Conservation (phyloP, 2,888 invertebrate genomes). For the Tromatobia lineatoria region DNA sequence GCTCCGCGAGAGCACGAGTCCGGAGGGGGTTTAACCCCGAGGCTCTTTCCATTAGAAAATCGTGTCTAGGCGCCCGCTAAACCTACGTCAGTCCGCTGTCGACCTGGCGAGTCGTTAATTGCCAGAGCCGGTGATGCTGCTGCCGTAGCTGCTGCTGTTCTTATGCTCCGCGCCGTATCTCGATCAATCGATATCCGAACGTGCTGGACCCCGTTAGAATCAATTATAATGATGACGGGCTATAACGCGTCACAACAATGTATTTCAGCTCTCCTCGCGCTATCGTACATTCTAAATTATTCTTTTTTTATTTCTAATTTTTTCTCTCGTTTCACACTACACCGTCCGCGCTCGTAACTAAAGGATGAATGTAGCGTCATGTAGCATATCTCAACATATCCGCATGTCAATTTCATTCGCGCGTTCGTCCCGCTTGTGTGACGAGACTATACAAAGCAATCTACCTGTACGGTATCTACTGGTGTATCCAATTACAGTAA, state of each 20-base stretch:
- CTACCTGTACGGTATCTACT: slow-evolving; percentile 10
- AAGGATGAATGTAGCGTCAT: not conserved
- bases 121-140: slow-evolving; percentile 10
- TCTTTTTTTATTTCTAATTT: slow-evolving; percentile 1
- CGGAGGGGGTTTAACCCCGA: slow-evolving; percentile 49
- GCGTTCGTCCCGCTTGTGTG: not conserved
- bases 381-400: slow-evolving; percentile 9
- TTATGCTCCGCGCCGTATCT: slow-evolving; percentile 73
- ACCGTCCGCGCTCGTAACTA: not conserved
- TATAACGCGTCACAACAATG: slow-evolving; percentile 72
- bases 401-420: slow-evolving; percentile 8
- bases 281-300: not conserved
- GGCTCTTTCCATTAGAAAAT: slow-evolving; percentile 66
- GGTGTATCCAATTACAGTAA: slow-evolving; percentile 16
- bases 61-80: slow-evolving; percentile 61
- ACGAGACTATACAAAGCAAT: not conserved
- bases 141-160: not conserved
- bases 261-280: not conserved
- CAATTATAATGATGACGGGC: slow-evolving; percentile 82
- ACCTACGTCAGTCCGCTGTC: slow-evolving; percentile 66
- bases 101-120: slow-evolving; percentile 62
- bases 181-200: slow-evolving; percentile 76
- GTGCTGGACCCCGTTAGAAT: slow-evolving; percentile 77
- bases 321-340: not conserved
- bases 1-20: slow-evolving; percentile 49